Evolutionary conservation across 2,888 invertebrate species (phyloP).

Genomic region (Blastobasis adustella): DNA sequence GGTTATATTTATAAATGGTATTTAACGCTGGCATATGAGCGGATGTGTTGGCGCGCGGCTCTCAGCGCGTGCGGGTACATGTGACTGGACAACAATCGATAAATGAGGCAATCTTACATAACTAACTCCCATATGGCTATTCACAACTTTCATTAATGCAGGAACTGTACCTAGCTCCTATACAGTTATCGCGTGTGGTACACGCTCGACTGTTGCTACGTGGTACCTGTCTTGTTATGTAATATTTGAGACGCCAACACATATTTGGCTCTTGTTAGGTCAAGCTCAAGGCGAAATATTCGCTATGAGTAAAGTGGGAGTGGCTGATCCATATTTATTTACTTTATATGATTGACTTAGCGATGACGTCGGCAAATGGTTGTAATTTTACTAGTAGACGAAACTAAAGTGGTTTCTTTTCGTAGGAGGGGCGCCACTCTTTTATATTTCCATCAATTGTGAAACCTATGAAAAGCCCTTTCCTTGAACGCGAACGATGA

Average conservation of each 20-base stretch:
- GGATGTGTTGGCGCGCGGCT: slow-evolving; percentile 27
- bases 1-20: slow-evolving; percentile 19
- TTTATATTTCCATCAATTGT: too few species aligned
- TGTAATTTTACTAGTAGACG: too few species aligned
- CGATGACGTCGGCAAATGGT: too few species aligned
- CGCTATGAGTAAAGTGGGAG: slow-evolving; percentile 8
- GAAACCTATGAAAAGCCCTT: slow-evolving; percentile 8
- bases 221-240: slow-evolving; percentile 32
- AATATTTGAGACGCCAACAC: slow-evolving; percentile 31
- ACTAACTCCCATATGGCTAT: too few species aligned
- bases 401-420: too few species aligned
- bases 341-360: too few species aligned
- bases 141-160: too few species aligned
- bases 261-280: slow-evolving; percentile 24
- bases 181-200: too few species aligned
- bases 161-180: too few species aligned
- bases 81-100: slow-evolving; percentile 21
- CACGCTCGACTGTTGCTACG: slow-evolving; percentile 1
- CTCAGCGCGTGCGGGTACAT: slow-evolving; percentile 28
- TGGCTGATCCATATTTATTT: not conserved
- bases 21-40: slow-evolving; percentile 27
- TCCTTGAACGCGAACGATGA: slow-evolving; percentile 57
- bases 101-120: too few species aligned
- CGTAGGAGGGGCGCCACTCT: too few species aligned
- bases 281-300: slow-evolving; percentile 44